Evolutionary conservation across 2,888 invertebrate genomes (phyloP), one percentile per base, ranked within the genome.

Genomic region (Noctua janthe): DNA sequence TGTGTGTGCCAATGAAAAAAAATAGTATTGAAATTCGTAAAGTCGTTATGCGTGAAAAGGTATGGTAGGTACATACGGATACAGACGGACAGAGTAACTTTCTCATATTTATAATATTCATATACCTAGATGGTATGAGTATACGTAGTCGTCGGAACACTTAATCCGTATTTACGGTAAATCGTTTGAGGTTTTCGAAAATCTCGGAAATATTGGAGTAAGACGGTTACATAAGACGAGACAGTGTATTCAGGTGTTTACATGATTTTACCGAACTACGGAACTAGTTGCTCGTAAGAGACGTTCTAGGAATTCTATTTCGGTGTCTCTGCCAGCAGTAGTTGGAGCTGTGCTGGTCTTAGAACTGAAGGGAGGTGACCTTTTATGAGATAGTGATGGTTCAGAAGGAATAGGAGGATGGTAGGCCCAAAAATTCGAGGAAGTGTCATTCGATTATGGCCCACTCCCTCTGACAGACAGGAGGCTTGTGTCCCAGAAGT

Each of bases 141-240:
- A 35, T 39, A 47, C 67, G 10, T 15, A 81, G 15, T 62, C 81
- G n/a, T 51, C 3, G 43, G 35, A 47, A 73, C 35, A 51, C n/a
- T 54, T 81, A 80, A 80, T 80, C 79, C 81, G 17, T 54, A 62
- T 80, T 81, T 72, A 64, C 43, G 51, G 11, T 29, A 73, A 62
- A 80, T 47, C 20, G n/a, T 29, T 15, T 71, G 71, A 71, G 20
- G 10, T 54, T 49, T 62, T 20, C n/a, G 35, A 15, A 56, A 78
- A 72, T 64, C 39, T 81, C n/a, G 8, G 15, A 35, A 64, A 20
- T 35, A 64, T 35, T 64, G 35, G 64, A 20, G 20, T 79, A 80
- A 67, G n/a, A 17, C 74, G 29, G 20, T 74, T 29, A 56, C 17
- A 13, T 76, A 29, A 23, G 10, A 43, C 10, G 59, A 43, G 17